Evolutionary conservation across 2,888 invertebrate species (phyloP).

Genomic region (Drosophila setosimentum): DNA sequence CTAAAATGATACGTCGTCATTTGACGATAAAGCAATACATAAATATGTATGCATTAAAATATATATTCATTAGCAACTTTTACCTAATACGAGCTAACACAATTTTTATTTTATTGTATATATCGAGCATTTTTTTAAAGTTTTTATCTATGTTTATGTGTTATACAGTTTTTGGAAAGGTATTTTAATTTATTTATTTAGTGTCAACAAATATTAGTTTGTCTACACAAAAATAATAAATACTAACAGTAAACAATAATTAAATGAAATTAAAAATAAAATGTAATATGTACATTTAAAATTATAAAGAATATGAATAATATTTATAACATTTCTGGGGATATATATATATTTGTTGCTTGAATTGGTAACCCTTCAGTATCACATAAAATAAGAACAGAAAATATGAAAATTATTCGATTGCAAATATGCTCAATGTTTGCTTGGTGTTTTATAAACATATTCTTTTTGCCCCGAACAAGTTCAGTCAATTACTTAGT

Average conservation of each 20-base stretch:
- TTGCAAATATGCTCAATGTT: background rate
- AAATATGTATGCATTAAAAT: slow-evolving; percentile 14
- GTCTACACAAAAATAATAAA: background rate
- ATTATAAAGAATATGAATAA: background rate
- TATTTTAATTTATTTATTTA: background rate
- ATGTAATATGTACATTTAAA: background rate
- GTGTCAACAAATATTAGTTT: background rate
- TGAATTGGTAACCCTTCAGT: background rate
- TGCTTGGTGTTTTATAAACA: background rate
- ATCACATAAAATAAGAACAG: background rate
- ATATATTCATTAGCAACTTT: slow-evolving; percentile 22
- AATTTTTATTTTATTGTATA: background rate
- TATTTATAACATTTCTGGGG: too few species aligned
- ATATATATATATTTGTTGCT: too few species aligned
- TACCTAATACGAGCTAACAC: slow-evolving; percentile 2
- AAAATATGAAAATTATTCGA: background rate
- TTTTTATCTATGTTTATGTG: background rate
- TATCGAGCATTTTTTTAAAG: background rate
- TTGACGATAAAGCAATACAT: slow-evolving; percentile 35
- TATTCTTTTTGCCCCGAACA: slow-evolving; percentile 21
- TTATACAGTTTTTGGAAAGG: background rate
- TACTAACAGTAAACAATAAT: background rate
- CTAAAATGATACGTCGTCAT: slow-evolving; percentile 13
- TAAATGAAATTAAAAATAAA: too few species aligned
- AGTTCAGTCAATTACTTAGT: slow-evolving; percentile 50